Evolutionary conservation across 2,888 invertebrate species (phyloP), one percentile per base, ranked within the genome.

Genomic region (Leptopilina syphax): DNA sequence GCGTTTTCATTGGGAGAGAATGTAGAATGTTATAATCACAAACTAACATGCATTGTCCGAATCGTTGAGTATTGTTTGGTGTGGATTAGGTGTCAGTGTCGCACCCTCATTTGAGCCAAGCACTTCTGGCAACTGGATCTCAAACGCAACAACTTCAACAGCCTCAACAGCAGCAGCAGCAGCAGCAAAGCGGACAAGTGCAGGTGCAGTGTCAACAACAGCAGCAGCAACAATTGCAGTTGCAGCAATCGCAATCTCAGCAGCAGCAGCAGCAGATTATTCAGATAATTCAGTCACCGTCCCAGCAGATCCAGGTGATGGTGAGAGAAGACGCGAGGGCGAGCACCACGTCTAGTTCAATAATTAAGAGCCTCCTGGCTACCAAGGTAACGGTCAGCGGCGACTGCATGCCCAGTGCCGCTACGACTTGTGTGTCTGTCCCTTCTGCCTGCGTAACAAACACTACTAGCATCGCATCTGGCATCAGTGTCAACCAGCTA

Each of bases 351-450:
- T 95, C 95, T 89, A 96, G 97, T 77, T 97, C 97, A 81, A 94
- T 98, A 87, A 98, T 98, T 92, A 98, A 98, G 93, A 98, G 97
- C 93, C 94, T 98, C 86, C 93, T 98, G 92, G 98, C 98, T 88
- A 97, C 96, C 93, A 98, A 98, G 96, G 97, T 98, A 94, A 94
- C 92, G 84, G 87, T 91, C 90, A 90, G 91, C 91, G 91, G 94
- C 93, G 94, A 94, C 92, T 93, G 93, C 93, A 93, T 93, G 91
- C 90, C 91, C 89, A 89, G 89, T 87, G 90, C 90, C 89, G 90
- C 90, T 88, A 91, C 89, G 83, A 90, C 90, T 89, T 91, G 92
- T 92, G 92, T 92, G 91, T 88, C 90, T 88, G 86, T 90, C 89
- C 89, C 90, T 88, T 87, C 91, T 89, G 89, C 90, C 91, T 91